Percentiles rank a stretch among this genome's conserved stretches.
These are phyloP conservation scores for Phorcus lineatus DNA, from an alignment of 2,888 invertebrate genomes.

Conservation along the genomic window DNA sequence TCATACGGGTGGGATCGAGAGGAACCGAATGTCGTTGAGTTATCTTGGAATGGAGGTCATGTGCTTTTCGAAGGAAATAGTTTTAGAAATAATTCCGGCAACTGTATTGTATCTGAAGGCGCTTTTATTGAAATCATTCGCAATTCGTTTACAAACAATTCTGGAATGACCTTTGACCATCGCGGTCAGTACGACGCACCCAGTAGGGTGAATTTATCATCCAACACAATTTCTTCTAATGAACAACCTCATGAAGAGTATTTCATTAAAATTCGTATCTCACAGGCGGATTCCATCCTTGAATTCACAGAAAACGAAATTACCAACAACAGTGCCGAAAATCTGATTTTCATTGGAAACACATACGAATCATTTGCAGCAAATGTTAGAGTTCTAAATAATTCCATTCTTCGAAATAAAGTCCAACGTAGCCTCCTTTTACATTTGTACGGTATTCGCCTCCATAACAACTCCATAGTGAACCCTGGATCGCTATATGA, in stretches of 20 bases:
- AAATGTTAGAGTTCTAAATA: constrained; percentile 20
- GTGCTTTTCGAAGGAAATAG: too few relatives aligned
- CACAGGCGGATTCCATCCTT: neutral
- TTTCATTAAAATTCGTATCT: too few relatives aligned
- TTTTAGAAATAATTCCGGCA: too few relatives aligned
- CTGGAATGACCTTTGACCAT: too few relatives aligned
- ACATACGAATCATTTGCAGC: neutral
- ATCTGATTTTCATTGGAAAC: neutral
- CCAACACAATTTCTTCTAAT: neutral
- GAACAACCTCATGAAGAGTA: too few relatives aligned
- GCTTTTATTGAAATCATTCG: too few relatives aligned
- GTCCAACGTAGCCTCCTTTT: neutral
- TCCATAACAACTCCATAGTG: constrained; percentile 33
- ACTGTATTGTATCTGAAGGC: too few relatives aligned
- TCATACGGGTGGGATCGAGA: too few relatives aligned
- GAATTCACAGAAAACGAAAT: neutral
- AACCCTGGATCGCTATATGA: neutral
- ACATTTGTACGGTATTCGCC: neutral
- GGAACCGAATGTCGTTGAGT: too few relatives aligned
- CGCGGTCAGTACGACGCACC: too few relatives aligned
- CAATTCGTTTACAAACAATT: too few relatives aligned
- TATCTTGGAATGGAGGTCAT: too few relatives aligned
- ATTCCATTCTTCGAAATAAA: constrained; percentile 19
- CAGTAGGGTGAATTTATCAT: neutral
- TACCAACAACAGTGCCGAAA: neutral